phyloP scores from a whole-genome alignment of 1,140 invertebrate species.

The Nautilus pompilius region DNA sequence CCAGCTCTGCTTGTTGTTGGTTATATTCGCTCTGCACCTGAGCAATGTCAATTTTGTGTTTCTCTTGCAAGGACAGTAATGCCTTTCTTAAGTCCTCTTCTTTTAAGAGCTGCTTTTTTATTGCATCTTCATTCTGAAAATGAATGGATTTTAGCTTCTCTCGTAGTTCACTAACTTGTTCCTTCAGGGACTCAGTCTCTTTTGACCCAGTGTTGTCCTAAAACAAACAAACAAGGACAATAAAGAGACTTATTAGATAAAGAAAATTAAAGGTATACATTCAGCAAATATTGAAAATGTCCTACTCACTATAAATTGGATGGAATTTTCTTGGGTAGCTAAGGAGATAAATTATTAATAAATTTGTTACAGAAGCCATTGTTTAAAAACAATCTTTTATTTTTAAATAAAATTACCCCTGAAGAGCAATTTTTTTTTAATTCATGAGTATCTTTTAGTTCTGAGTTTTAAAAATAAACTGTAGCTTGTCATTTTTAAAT shows the following conservation, averaged over 20 bases:
- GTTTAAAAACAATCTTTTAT: too few species aligned
- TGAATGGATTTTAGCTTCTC: slow-evolving; percentile 34
- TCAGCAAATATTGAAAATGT: background rate
- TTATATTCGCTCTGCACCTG: slow-evolving; percentile 60
- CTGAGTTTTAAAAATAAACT: too few species aligned
- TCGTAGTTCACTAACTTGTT: slow-evolving; percentile 47
- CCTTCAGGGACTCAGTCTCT: slow-evolving; percentile 48
- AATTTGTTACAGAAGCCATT: too few species aligned
- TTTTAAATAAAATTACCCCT: too few species aligned
- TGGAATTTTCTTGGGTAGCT: too few species aligned
- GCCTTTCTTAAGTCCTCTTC: slow-evolving; percentile 39
- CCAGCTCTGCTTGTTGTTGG: slow-evolving; percentile 63
- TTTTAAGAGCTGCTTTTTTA: slow-evolving; percentile 42
- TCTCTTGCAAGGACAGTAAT: slow-evolving; percentile 41
- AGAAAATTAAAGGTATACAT: background rate
- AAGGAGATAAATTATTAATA: too few species aligned
- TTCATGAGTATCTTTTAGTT: too few species aligned
- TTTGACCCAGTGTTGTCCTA: slow-evolving; percentile 42
- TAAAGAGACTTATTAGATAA: background rate
- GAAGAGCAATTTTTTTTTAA: too few species aligned
- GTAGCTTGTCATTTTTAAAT: too few species aligned
- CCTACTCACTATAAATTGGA: background rate
- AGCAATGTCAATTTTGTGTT: slow-evolving; percentile 60
- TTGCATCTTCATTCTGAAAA: slow-evolving; percentile 59
- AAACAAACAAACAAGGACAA: slow-evolving; percentile 11